A percentile compares a stretch with the other conserved stretches of the same genome.
These are phyloP conservation scores for Callocephalon fimbriatum DNA, from an alignment of 2,113 vertebrate genomes.

Conservation along the genomic window DNA sequence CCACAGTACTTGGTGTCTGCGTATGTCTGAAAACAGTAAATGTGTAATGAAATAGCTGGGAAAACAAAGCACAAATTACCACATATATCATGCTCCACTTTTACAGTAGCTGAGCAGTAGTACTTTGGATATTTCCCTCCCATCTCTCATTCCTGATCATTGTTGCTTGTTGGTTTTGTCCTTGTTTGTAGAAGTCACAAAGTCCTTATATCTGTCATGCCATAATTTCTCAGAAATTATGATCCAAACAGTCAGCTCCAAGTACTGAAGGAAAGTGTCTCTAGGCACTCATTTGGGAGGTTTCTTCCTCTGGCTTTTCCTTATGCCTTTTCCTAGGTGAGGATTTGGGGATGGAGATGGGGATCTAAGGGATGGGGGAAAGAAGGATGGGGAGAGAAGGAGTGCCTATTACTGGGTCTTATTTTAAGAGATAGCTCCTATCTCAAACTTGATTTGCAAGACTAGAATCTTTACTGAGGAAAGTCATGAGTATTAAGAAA, in stretches of 20 bases:
- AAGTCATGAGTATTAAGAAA: not conserved
- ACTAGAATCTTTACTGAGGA: not conserved
- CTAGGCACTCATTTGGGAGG: not conserved
- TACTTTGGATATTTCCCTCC: not conserved
- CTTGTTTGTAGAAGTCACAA: not conserved
- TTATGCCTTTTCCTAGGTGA: not conserved
- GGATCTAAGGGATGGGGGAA: not conserved
- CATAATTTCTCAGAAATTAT: not conserved
- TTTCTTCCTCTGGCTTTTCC: not conserved
- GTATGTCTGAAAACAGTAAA: slow-evolving; percentile 38
- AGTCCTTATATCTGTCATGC: not conserved
- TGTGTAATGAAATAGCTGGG: slow-evolving; percentile 38
- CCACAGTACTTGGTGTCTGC: not conserved
- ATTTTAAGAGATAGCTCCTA: not conserved
- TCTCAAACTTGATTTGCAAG: not conserved
- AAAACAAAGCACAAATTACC: slow-evolving; percentile 57
- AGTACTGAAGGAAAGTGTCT: not conserved
- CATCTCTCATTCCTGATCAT: not conserved
- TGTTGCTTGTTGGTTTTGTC: not conserved
- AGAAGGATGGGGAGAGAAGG: not conserved
- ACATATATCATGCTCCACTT: slow-evolving; percentile 12
- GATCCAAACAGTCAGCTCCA: not conserved
- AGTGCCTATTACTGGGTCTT: accelerated
- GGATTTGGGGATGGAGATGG: not conserved
- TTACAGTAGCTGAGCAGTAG: not conserved